These are phyloP conservation scores for Synodontis membranacea DNA, from an alignment of 2,113 vertebrate species.

Conservation along the genomic window DNA sequence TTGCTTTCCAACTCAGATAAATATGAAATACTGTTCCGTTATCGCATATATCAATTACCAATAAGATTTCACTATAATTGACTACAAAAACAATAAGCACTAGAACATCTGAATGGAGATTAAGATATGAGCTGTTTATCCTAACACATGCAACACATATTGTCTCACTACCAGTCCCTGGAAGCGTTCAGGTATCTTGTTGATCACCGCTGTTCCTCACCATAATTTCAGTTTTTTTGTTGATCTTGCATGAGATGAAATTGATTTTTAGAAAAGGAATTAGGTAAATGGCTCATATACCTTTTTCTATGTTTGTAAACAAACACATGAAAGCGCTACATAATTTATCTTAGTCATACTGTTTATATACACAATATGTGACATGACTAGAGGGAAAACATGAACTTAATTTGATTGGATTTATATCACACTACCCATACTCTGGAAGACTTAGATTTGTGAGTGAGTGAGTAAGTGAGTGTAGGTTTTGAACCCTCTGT, in stretches of 20 bases:
- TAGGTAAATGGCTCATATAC: neutral
- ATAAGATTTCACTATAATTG: neutral
- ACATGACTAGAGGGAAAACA: neutral
- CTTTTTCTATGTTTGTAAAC: neutral
- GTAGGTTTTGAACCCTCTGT: neutral
- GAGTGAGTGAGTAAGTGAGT: neutral
- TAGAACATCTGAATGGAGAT: neutral
- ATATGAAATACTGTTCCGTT: neutral
- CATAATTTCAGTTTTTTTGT: neutral
- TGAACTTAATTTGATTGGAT: conserved; percentile 3
- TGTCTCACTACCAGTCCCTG: neutral
- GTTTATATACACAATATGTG: neutral
- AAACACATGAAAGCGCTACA: neutral
- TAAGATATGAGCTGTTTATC: neutral
- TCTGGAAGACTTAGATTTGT: neutral
- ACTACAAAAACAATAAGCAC: conserved; percentile 1
- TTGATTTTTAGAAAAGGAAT: neutral
- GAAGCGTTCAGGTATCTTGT: neutral
- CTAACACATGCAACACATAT: neutral
- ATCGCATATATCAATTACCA: neutral
- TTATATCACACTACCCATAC: neutral
- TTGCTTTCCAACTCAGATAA: neutral
- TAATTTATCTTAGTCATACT: neutral
- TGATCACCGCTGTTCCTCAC: neutral
- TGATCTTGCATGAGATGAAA: neutral